Conservation (phyloP, 2,113 vertebrate species). For the Actinemys pallida region DNA sequence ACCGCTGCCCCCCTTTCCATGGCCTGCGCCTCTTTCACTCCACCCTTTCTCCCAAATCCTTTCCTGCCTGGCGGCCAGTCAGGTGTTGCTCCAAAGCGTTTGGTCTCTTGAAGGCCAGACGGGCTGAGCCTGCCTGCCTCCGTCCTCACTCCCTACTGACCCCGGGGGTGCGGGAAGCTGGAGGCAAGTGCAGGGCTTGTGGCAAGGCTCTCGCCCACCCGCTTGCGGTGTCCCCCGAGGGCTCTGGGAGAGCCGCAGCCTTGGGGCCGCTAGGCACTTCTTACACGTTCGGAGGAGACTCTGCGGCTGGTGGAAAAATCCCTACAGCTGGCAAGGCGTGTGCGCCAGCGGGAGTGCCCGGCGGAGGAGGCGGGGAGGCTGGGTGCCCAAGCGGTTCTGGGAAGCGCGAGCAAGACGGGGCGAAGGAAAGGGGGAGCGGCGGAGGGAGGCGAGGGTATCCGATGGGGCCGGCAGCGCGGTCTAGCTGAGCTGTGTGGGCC, state of each 20-base stretch:
- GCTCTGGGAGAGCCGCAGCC: no score
- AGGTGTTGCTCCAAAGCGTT: not conserved
- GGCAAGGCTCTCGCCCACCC: no score
- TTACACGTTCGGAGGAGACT: no score
- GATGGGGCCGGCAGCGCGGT: no score
- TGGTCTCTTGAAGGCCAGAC: not conserved
- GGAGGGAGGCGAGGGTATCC: no score
- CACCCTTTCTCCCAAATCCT: not conserved
- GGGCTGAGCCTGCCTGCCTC: not conserved
- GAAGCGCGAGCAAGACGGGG: no score
- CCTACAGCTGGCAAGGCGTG: no score
- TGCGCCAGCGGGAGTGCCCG: not conserved
- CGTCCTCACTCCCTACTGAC: not conserved
- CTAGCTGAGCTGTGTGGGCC: not conserved
- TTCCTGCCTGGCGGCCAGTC: not conserved
- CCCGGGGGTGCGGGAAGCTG: not conserved
- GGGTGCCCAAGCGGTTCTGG: not conserved
- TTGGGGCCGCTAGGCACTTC: no score
- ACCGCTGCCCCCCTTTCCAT: not conserved
- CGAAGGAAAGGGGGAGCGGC: no score
- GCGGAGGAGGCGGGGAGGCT: not conserved
- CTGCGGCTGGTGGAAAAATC: not conserved
- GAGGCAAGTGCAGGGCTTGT: not conserved
- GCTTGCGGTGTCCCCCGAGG: no score
- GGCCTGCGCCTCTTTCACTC: not conserved